These are phyloP conservation scores for Halcyon badia DNA, from an alignment of 2,797 vertebrate species.

Conservation along the genomic window DNA sequence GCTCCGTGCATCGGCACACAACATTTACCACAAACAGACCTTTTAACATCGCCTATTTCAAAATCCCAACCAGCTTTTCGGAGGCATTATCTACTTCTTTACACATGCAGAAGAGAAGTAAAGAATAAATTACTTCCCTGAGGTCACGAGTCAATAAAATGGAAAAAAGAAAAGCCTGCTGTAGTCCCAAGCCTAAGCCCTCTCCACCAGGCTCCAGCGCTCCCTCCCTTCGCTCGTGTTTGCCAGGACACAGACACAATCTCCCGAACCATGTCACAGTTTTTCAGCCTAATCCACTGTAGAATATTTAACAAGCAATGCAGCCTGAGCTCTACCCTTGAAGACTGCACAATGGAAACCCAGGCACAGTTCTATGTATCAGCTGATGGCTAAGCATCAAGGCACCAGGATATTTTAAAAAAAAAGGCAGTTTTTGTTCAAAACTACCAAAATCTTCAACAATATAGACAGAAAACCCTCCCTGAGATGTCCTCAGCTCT, in stretches of 20 bases:
- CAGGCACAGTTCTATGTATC: neutral
- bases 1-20: neutral
- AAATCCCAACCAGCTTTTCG: neutral
- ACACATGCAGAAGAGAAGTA: neutral
- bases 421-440: neutral
- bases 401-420: neutral
- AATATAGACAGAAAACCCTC: neutral
- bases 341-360: neutral
- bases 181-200: neutral
- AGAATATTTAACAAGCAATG: neutral
- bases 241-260: neutral
- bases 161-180: neutral
- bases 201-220: neutral
- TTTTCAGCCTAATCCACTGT: neutral
- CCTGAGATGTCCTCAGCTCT: neutral
- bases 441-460: neutral
- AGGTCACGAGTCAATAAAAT: neutral
- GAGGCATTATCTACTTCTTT: neutral
- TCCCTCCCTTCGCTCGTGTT: neutral
- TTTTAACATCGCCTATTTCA: neutral
- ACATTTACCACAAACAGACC: neutral
- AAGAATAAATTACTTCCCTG: conserved; percentile 9
- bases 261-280: neutral
- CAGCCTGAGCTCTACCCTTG: neutral
- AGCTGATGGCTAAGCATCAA: neutral